Evolutionary conservation across 2,888 invertebrate genomes (phyloP), one percentile per base, ranked within the genome.

Genomic region (Habrosyne pyritoides): DNA sequence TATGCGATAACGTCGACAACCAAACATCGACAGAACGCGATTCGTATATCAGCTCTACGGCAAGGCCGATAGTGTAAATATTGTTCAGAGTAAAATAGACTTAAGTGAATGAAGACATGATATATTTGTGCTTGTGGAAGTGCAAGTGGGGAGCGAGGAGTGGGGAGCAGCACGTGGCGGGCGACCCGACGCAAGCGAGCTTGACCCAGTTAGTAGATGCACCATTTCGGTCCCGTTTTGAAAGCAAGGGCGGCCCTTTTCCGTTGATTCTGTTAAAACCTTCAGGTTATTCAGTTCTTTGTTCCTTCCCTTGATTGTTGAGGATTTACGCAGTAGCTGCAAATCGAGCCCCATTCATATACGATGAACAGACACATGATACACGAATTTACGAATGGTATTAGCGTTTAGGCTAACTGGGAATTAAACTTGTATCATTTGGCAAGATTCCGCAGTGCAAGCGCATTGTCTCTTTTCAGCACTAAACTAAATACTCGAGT

Each of bases 141-240:
- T 52, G 51, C 48, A 55, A 61, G 53, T 58, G 64, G 66, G 62
- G 58, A 61, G 56, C 56, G 56, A 49, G 58, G 60, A 66, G 76
- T 51, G 79, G 79, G 79, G 78, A 64, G 78, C 67, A 83, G 77
- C 89, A 88, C 89, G 89, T 88, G 85, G 81, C 70, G 62, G 75
- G 73, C 87, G 84, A 80, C 81, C 84, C 83, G 71, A 79, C 82
- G 76, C 83, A 78, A 83, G 80, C 86, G 89, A 89, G 89, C 87
- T 91, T 91, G 91, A 91, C 91, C 91, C 72, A 91, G 86, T 86
- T 91, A 77, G 75, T 81, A 81, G 88, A 87, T 89, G 90, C 90
- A 91, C 84, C 90, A 88, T 88, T 89, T 87, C 79, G 85, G 84
- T 82, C 83, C 83, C 81, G 79, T 84, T 87, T 79, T 78, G 77